Percentiles rank a stretch among this genome's conserved stretches.
phyloP scores from a whole-genome alignment of 1,140 invertebrate species.

The Orchesella cincta region DNA sequence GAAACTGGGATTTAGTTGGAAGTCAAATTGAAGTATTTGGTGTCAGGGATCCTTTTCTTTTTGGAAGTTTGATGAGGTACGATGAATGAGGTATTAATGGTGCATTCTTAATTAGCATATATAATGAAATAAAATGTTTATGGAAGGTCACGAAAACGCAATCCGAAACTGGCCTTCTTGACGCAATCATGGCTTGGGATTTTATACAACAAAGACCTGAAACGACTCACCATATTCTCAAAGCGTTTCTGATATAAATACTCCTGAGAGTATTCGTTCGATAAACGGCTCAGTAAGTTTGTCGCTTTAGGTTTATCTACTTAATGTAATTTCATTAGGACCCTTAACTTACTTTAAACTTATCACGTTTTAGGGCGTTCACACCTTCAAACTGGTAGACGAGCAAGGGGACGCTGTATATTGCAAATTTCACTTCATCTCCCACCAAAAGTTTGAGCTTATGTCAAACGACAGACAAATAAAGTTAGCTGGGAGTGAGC shows the following conservation, averaged over 20 bases:
- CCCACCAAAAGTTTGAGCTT: not conserved
- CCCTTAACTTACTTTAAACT: not conserved
- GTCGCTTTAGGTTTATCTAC: not conserved
- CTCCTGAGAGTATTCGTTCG: slow-evolving; percentile 60
- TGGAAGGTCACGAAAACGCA: slow-evolving; percentile 63
- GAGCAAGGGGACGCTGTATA: not conserved
- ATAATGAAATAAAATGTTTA: not conserved
- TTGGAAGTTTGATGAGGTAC: not conserved
- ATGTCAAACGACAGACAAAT: not conserved
- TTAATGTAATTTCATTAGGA: not conserved
- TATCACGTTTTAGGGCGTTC: not conserved
- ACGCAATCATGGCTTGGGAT: slow-evolving; percentile 62
- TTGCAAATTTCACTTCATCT: not conserved
- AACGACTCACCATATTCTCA: slow-evolving; percentile 60
- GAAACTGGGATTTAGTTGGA: slow-evolving; percentile 26
- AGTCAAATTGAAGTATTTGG: slow-evolving; percentile 10
- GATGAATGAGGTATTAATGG: not conserved
- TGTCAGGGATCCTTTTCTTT: not conserved
- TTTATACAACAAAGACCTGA: slow-evolving; percentile 62
- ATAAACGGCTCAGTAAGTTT: slow-evolving; percentile 65
- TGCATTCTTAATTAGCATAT: not conserved
- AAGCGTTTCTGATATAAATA: slow-evolving; percentile 62
- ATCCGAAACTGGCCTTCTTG: slow-evolving; percentile 68
- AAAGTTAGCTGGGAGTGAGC: not conserved
- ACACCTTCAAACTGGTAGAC: slow-evolving; percentile 5